Evolutionary conservation across 2,888 invertebrate genomes (phyloP).

Genomic region (Orthosia gracilis): DNA sequence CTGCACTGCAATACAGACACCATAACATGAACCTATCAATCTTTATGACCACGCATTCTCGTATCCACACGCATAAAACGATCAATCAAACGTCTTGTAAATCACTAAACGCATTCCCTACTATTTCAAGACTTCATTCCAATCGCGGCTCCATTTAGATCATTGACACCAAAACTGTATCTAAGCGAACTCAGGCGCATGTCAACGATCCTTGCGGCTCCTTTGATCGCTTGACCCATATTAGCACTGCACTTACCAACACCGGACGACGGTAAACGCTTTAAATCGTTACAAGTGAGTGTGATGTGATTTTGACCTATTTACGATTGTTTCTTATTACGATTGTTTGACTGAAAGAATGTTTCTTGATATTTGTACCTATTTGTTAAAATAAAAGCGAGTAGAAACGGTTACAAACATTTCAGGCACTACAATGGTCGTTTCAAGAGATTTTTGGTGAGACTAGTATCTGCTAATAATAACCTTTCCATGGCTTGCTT

Average conservation of each 20-base stretch:
- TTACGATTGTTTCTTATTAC: slow-evolving; percentile 46
- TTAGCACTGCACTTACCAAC: slow-evolving; percentile 71
- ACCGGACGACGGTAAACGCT: slow-evolving; percentile 76
- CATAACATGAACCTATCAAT: slow-evolving; percentile 11
- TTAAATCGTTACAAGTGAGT: slow-evolving; percentile 68
- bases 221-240: slow-evolving; percentile 84
- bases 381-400: no score
- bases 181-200: slow-evolving; percentile 68
- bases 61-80: slow-evolving; percentile 34
- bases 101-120: slow-evolving; percentile 38
- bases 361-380: no score
- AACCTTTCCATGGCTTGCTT: no score
- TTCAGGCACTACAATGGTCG: not conserved
- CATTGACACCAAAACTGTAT: slow-evolving; percentile 76
- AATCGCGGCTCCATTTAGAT: slow-evolving; percentile 59
- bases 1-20: slow-evolving; percentile 6
- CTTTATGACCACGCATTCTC: slow-evolving; percentile 38
- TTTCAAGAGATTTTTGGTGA: not conserved
- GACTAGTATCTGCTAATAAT: not conserved
- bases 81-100: slow-evolving; percentile 46
- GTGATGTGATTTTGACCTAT: slow-evolving; percentile 68
- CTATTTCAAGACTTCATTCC: slow-evolving; percentile 35
- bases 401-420: no score
- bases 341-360: slow-evolving; percentile 11
- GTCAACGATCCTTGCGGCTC: slow-evolving; percentile 80